Base-by-base conservation (phyloP, 2,888 invertebrate genomes). In the Lithosia quadra region DNA sequence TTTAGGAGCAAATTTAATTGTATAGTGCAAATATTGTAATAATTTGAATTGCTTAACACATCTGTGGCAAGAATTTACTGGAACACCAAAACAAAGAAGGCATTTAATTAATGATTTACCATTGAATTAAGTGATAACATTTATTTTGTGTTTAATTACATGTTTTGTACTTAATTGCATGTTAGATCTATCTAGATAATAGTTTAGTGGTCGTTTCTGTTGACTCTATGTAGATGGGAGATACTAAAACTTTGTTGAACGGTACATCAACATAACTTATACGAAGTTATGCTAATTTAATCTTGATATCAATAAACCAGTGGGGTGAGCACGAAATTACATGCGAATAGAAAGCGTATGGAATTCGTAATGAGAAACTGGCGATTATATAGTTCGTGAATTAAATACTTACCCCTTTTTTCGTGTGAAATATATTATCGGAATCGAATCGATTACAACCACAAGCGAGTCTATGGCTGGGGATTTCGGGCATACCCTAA, bases 61-160 rank as follows among this genome's bases (percentile, higher is more conserved):
- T 9, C 49, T n/a, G 49, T 9, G 18, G n/a, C 9, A 49, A 49
- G 1, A 49, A 9, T 1, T 49, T 1, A 4, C 4, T 4, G 7
- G 15, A 43, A 3, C 11, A 39, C 13, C 4, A 15, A 39, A 39
- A 15, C 15, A 18, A 43, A 11, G 43, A 43, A 43, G 18, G 18
- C 10, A 28, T 5, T 28, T 28, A 7, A 18, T 43, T 4, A 43
- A 18, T 18, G 4, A 43, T 5, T 5, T 18, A 18, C 18, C 18
- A 43, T 43, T 43, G 18, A 43, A 7, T 5, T 43, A 43, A 18
- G 43, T 11, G 43, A 18, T 49, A n/a, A 49, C 49, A 49, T 49
- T 49, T 49, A 49, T 49, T 49, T 49, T n/a, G 49, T 49, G 49
- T 49, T 43, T 43, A 43, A 43, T 43, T 18, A 49, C n/a, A 49